Conservation (phyloP, 37 sponge, comb jelly and placozoan species). For the Aphrocallistes beatrix region DNA sequence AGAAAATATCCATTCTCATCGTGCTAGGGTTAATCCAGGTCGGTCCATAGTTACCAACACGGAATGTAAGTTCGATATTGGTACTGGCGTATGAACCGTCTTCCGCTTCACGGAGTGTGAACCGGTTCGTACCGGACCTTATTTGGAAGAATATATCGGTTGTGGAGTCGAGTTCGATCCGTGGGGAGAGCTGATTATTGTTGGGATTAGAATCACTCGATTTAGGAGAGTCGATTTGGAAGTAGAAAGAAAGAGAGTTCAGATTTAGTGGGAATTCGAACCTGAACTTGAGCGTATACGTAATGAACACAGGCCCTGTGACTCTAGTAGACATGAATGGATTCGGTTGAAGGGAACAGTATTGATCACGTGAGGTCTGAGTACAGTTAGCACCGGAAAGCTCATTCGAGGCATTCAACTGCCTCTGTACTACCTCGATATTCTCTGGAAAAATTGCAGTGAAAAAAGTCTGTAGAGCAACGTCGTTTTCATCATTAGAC, state of each 20-base stretch:
- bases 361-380: neutral
- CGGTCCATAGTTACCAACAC: neutral
- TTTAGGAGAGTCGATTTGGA: neutral
- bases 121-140: neutral
- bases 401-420: neutral
- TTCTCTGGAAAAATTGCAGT: neutral
- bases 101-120: neutral
- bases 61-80: neutral
- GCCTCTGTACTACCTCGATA: neutral
- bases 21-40: neutral
- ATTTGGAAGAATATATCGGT: neutral
- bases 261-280: neutral
- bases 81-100: neutral
- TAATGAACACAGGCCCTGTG: neutral
- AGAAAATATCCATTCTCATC: neutral
- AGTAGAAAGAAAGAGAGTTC: neutral
- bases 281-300: neutral
- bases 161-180: neutral
- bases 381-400: neutral
- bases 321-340: neutral
- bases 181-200: neutral
- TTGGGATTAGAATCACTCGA: neutral
- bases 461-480: neutral
- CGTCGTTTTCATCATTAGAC: neutral
- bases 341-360: neutral